Evolutionary conservation across 2,888 invertebrate species (phyloP), one percentile per base, ranked within the genome.

Genomic region (Phortica okadai): DNA sequence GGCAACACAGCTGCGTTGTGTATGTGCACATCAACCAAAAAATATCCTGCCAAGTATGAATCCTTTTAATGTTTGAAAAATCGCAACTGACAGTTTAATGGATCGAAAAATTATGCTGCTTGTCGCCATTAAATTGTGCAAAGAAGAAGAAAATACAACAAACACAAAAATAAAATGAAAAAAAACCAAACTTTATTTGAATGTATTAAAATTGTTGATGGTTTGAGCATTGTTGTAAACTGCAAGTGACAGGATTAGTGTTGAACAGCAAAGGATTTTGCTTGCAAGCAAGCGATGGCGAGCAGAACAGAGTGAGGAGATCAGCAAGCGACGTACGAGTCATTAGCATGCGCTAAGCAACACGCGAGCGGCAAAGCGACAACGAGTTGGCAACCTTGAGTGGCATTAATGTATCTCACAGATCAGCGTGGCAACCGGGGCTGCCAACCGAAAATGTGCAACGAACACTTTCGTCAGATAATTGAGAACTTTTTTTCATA

Each of bases 81-180:
- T 84, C 81, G 80, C 80, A 82, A 82, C 81, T 86, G 87, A 86
- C 87, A 85, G 84, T 82, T 87, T 85, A 87, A 87, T 87, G 87
- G 87, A 85, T 84, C 80, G 84, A 82, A 83, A 84, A 84, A 84
- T 84, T 82, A 83, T 81, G 82, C 79, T 80, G 77, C 80, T 82
- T 83, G 81, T 82, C 82, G 82, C 79, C 81, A 81, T 78, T 73
- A 78, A 78, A 41, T 44, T 67, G 74, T 4, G 73, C 74, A 74
- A 56, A 72, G 14, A 16, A 21, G 62, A 62, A 7, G 25, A 6
- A 62, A 3, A 62, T 16, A 62, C 10, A 54, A 54, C 3, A 33
- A 11, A 21, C 0, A 21, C 21, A 21, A 44, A 45, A 21, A 45
- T 14, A 14, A 16, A 69, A n/a, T 11, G 45, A n/a, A n/a, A 69